Evolutionary conservation across 2,113 vertebrate species (phyloP).

Genomic region (Sardina pilchardus): DNA sequence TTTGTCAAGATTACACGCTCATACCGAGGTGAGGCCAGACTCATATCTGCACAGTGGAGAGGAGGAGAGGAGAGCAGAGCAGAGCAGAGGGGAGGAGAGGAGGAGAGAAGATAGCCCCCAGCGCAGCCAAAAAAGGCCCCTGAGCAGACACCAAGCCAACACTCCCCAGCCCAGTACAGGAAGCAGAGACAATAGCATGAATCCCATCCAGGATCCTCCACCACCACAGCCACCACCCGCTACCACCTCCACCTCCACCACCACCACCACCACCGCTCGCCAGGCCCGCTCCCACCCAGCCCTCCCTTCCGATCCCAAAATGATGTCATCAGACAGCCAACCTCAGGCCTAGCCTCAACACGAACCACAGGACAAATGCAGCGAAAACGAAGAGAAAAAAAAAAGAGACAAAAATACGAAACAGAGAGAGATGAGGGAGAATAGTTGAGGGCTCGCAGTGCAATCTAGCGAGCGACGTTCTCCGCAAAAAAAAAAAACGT

Average conservation of each 20-base stretch:
- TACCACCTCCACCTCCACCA: not conserved
- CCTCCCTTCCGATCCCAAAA: not conserved
- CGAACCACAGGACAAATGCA: not conserved
- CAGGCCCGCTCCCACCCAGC: not conserved
- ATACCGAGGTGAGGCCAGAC: conserved; percentile 33
- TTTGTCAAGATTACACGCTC: conserved; percentile 51
- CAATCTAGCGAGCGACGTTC: not conserved
- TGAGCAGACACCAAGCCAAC: not conserved
- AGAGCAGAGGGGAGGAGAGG: no score
- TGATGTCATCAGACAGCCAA: not conserved
- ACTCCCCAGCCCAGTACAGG: conserved; percentile 38
- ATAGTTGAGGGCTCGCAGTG: no score
- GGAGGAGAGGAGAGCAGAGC: not conserved
- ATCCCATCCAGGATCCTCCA: conserved; percentile 42
- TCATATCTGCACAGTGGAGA: not conserved
- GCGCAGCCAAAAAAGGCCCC: not conserved
- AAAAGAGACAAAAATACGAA: not conserved
- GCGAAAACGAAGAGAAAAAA: not conserved
- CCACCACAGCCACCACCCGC: not conserved
- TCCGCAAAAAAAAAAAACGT: not conserved
- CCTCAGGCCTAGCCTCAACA: not conserved
- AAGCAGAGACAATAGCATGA: conserved; percentile 53
- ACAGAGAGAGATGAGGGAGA: not conserved
- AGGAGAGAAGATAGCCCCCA: not conserved
- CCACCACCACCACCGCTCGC: not conserved